These are phyloP conservation scores for Nephila pilipes DNA, from an alignment of 1,140 invertebrate species.

Conservation along the genomic window DNA sequence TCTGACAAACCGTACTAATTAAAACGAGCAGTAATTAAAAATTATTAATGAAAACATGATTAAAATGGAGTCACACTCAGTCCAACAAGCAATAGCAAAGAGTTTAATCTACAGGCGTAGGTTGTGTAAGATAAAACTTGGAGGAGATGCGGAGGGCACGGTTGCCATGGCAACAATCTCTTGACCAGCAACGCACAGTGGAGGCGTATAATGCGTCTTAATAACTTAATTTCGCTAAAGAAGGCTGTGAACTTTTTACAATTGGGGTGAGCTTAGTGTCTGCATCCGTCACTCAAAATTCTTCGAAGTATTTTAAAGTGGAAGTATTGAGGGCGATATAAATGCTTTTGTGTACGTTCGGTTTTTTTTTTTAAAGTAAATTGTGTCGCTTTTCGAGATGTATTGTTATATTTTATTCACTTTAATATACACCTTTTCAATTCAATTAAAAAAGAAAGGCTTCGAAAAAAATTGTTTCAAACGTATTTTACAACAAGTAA, in stretches of 20 bases:
- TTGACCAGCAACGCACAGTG: slow-evolving; percentile 41
- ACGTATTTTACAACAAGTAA: too few species aligned
- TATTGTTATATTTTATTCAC: too few species aligned
- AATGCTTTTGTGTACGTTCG: neutral
- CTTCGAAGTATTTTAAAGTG: neutral
- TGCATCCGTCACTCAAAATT: neutral
- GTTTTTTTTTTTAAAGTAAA: too few species aligned
- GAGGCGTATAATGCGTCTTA: slow-evolving; percentile 14
- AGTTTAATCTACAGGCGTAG: slow-evolving; percentile 42
- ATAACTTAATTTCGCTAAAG: slow-evolving; percentile 26
- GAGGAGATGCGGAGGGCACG: neutral
- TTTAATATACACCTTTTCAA: too few species aligned
- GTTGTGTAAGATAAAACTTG: neutral
- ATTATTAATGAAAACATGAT: slow-evolving; percentile 76
- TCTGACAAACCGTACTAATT: slow-evolving; percentile 55
- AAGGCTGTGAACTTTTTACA: slow-evolving; percentile 5
- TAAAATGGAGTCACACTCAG: slow-evolving; percentile 54
- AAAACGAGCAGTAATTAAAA: slow-evolving; percentile 76
- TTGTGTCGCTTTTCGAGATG: too few species aligned
- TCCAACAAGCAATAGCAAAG: slow-evolving; percentile 19
- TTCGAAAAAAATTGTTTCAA: too few species aligned
- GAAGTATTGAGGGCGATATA: neutral
- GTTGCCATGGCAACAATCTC: slow-evolving; percentile 61
- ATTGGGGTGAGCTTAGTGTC: neutral
- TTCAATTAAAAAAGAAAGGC: too few species aligned